Base-by-base conservation (phyloP, 2,113 vertebrate species). In the Chaenocephalus aceratus region DNA sequence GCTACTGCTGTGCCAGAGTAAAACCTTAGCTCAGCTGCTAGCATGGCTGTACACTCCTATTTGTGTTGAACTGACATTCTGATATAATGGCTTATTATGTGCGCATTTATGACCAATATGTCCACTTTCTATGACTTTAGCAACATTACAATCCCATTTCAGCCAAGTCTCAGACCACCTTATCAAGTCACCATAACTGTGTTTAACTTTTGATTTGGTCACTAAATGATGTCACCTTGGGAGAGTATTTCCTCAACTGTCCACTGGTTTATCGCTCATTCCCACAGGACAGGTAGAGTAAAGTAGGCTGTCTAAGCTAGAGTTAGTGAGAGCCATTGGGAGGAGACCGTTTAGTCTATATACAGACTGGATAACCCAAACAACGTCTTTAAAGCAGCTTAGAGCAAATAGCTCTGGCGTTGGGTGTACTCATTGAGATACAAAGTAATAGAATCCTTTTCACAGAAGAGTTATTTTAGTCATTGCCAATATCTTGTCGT, bases 381-480 rank as follows among this genome's bases (percentile, higher is more conserved):
- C 54, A 73, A 66, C 54, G 54, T 73, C 30, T 36, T 84, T 51
- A 74, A 68, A 70, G 72, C 73, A 72, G 66, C 78, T 85, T 84
- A 78, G 4, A 80, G 51, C 45, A 78, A 72, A 75, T 63, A 79
- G 63, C 71, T 69, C 6, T 5, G 14, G 30, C 10, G 6, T 18
- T 51, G 12, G 46, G 10, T 61, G 68, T 72, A 49, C 5, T 30
- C 4, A 54, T 13, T 56, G 9, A 18, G 26, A 41, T 4, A 52
- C 8, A n/a, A 4, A 54, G 21, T 10, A 60, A 1, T 44, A 49
- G 7, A 0, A 8, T 14, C 44, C n/a, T 9, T 4, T 34, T 21
- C n/a, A 59, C 3, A 23, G 41, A 23, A 59, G 1, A 26, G n/a
- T 12, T 62, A 54, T 72, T 60, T 67, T 5, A 49, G 13, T 52